Percentiles rank a stretch among this genome's conserved stretches.
Evolutionary conservation across 2,797 vertebrate genomes (phyloP).

Genomic region (Schizopygopsis malacanthus): DNA sequence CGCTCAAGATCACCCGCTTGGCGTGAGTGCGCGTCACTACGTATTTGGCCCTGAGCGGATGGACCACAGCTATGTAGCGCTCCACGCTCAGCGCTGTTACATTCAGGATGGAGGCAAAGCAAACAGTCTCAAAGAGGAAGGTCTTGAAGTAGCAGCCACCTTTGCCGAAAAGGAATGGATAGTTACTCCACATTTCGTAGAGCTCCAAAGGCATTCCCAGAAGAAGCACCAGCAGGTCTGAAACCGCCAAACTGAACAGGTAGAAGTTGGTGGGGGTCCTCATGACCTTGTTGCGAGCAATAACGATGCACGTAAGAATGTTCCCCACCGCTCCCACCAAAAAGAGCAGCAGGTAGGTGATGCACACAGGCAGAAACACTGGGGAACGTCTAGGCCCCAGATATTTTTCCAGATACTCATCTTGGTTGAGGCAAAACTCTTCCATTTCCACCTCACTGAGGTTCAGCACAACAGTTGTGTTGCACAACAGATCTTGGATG

Average conservation of each 20-base stretch:
- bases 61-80: slow-evolving; percentile 92
- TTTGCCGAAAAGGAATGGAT: slow-evolving; percentile 88
- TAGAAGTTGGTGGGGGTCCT: slow-evolving; percentile 94
- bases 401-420: slow-evolving; percentile 82
- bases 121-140: slow-evolving; percentile 90
- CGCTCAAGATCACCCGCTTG: slow-evolving; percentile 83
- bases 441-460: slow-evolving; percentile 59
- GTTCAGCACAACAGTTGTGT: slow-evolving; percentile 69
- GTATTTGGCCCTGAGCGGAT: slow-evolving; percentile 89
- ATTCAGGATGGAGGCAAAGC: slow-evolving; percentile 93
- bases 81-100: slow-evolving; percentile 92
- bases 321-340: slow-evolving; percentile 87
- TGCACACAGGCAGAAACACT: slow-evolving; percentile 85
- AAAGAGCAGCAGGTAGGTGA: slow-evolving; percentile 88
- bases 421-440: slow-evolving; percentile 81
- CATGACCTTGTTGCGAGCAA: slow-evolving; percentile 89
- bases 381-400: slow-evolving; percentile 83
- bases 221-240: slow-evolving; percentile 92
- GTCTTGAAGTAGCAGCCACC: slow-evolving; percentile 91
- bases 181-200: slow-evolving; percentile 93
- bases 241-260: slow-evolving; percentile 91
- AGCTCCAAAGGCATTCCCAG: slow-evolving; percentile 93
- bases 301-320: slow-evolving; percentile 87
- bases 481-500: slow-evolving; percentile 68
- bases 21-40: slow-evolving; percentile 87